Base-by-base conservation (phyloP, 2,113 vertebrate genomes). In the Sus scrofa region DNA sequence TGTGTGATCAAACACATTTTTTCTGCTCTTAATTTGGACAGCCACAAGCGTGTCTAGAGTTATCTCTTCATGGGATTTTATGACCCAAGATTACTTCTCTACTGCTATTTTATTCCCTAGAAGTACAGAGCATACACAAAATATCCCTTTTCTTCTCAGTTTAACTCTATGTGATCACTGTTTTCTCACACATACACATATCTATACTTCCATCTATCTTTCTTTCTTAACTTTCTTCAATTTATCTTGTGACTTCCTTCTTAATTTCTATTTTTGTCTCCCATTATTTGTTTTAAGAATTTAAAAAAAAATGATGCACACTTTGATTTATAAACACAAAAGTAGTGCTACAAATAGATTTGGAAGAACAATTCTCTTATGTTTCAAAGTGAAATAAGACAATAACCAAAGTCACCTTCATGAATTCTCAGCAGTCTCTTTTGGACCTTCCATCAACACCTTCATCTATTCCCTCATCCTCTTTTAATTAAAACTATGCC, bases 401-500 rank as follows among this genome's bases (percentile, higher is more conserved):
- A 71, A 60, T 78, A 54, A 68, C 13, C 26, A 89, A 86, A 95
- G 6, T 60, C 74, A 22, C 39, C 19, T 27, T 95, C 44, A 7
- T 19, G n/a, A 82, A 19, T 86, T 60, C 75, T 94, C 65, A 95
- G 54, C 22, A 67, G 65, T 81, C 27, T 34, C 58, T 24, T 50
- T 81, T 65, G 73, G 63, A 67, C 44, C 75, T 39, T 91, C 30
- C 44, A 88, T 67, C 62, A 95, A 82, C 27, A 84, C 81, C n/a
- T 95, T 81, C 83, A 12, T 84, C 37, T n/a, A 58, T 3, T 92
- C 52, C 39, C 30, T 81, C 82, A 68, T 86, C 56, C 62, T 91
- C 56, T 95, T 95, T 97, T 93, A 95, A 94, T 96, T 97, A 96
- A 97, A 94, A 89, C 39, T 58, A 7, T 94, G 58, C 32, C 50